phyloP scores from a whole-genome alignment of 2,797 vertebrate species.

The Pantherophis vulpinus region DNA sequence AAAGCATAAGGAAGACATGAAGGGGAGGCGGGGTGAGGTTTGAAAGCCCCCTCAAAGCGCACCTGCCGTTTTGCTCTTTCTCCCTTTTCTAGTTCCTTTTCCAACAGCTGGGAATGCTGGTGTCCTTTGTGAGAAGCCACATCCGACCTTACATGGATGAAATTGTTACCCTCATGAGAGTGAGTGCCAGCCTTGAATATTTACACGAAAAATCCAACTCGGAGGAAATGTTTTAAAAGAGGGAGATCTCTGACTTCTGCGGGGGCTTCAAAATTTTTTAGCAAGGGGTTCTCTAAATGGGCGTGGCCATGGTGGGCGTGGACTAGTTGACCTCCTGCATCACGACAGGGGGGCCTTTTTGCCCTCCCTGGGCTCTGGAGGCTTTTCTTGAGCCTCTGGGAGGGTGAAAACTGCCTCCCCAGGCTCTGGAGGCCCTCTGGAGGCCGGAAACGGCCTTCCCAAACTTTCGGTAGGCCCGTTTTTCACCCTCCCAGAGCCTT shows the following conservation, averaged over 20 bases:
- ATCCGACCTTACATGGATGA: conserved; percentile 99
- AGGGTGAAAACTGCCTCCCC: too few species aligned
- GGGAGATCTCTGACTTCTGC: neutral
- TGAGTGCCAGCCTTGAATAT: conserved; percentile 67
- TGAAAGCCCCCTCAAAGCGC: neutral
- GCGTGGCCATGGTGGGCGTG: too few species aligned
- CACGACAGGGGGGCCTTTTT: too few species aligned
- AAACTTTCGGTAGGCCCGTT: too few species aligned
- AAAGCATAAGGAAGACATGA: conserved; percentile 30
- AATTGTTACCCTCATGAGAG: conserved; percentile 96
- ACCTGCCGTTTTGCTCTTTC: neutral
- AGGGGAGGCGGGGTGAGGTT: conserved; percentile 23
- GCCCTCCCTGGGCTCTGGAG: too few species aligned
- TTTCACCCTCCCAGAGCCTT: too few species aligned
- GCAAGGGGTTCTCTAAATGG: too few species aligned
- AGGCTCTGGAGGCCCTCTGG: too few species aligned
- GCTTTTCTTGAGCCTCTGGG: too few species aligned
- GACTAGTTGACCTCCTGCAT: neutral
- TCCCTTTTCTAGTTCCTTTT: conserved; percentile 85
- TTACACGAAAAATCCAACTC: neutral
- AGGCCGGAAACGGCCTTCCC: too few species aligned
- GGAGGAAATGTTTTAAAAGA: neutral
- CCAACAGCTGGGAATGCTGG: conserved; percentile 98
- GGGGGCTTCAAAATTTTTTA: too few species aligned
- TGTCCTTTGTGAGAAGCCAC: conserved; percentile 97